Evolutionary conservation across 2,113 vertebrate species (phyloP), one percentile per base, ranked within the genome.

Genomic region (Nettapus auritus): DNA sequence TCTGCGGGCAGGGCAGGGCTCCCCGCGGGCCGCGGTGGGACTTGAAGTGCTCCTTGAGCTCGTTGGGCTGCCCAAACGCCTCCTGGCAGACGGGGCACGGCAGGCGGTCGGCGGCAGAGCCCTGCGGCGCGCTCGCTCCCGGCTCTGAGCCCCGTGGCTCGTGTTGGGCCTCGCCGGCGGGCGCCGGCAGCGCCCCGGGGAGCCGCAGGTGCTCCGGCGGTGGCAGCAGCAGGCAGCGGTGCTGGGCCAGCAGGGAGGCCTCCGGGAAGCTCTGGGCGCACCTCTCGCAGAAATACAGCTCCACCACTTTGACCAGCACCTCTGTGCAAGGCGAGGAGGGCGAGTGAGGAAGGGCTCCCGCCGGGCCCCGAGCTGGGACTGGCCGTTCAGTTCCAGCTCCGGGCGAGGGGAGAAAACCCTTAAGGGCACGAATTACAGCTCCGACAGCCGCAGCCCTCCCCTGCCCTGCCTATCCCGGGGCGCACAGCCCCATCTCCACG

Each of bases 11-110:
- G 73, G 86, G 71, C 57, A 98, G 96, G 6, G 93, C 90, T 64
- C 89, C 92, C 0, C 40, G 80, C 0, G 69, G 46, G 19, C 44
- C 31, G 2, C 96, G 70, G 88, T 99, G 98, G 6, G 26, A 94
- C 93, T 94, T 98, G 95, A 98, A 98, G 88, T 99, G 98, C 46
- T 96, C 98, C 94, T 98, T 99, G 69, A 99, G 96, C 26, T 97
- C 95, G 9, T 90, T 67, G 1, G 97, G 97, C 77, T 98, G 97
- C 5, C 31, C 22, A 53, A 98, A 99, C 0, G 68, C 95, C 62
- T 97, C 70, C 46, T 0, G 93, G 89, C 98, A 99, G 50, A 97
- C 4, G 1, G 98, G 98, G 66, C 99, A 99, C 7, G 87, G 82
- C 33, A 98, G 86, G 52, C 1, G 19, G 44, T 96, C 95, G 0